Evolutionary conservation across 2,113 vertebrate species (phyloP), one percentile per base, ranked within the genome.

Genomic region (Esox niger): DNA sequence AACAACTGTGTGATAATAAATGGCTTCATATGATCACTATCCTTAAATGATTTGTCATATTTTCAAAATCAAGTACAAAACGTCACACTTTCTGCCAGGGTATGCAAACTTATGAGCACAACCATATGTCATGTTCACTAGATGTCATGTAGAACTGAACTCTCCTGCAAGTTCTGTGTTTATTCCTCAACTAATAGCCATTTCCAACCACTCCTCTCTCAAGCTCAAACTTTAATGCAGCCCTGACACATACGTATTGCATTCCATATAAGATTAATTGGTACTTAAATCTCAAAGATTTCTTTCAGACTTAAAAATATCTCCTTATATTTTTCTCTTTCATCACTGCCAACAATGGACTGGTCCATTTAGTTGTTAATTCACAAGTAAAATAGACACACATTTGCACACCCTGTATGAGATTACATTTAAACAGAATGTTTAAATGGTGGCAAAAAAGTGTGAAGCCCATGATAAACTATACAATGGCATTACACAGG

Each of bases 221-320:
- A 54, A 74, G 70, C 68, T 47, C 55, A 49, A 49, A 69, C 64
- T 70, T 75, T 71, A 83, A 75, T 79, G 63, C 75, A 58, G 73
- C 71, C 74, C 67, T 73, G 74, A 75, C 77, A 77, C 80, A 70
- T 70, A 77, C 80, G 69, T 70, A 75, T 76, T 78, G 79, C 75
- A 52, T 71, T 70, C 77, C 78, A 71, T 81, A 83, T 25, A 64
- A 66, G 64, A 86, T 82, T 80, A 76, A 87, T 87, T 80, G 80
- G 78, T 72, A 43, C 43, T 75, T 69, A 49, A 71, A 79, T 57
- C 47, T 62, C 76, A 15, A 75, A 82, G 79, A 76, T 61, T 75
- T 17, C 17, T 4, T 31, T 52, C 15, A 73, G 71, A 68, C 66
- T 73, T 74, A 79, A 47, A 76, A 86, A 79, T 85, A 86, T 84